Conservation (phyloP, 2,113 vertebrate species). For the Dermatemys mawii region DNA sequence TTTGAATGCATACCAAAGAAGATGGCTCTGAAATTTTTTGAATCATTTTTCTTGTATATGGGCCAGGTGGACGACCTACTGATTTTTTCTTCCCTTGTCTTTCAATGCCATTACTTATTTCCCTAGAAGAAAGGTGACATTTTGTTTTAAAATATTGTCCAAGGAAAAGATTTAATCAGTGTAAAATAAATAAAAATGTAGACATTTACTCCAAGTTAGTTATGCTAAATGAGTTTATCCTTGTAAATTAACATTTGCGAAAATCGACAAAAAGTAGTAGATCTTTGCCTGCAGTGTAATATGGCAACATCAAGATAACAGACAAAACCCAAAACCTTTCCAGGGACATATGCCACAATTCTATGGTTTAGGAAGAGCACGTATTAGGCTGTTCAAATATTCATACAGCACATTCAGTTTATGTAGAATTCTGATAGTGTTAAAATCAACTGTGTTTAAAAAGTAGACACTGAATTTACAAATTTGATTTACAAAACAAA, state of each 20-base stretch:
- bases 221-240: background rate
- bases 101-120: slow-evolving; percentile 89
- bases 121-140: slow-evolving; percentile 75
- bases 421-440: background rate
- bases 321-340: background rate
- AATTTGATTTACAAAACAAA: background rate
- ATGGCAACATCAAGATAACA: background rate
- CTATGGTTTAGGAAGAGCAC: background rate
- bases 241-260: background rate
- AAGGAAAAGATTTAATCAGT: background rate
- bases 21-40: slow-evolving; percentile 80
- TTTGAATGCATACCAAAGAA: slow-evolving; percentile 77
- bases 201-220: background rate
- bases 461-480: background rate
- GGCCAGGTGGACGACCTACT: slow-evolving; percentile 86
- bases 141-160: slow-evolving; percentile 40
- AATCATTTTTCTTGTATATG: slow-evolving; percentile 86
- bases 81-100: slow-evolving; percentile 94
- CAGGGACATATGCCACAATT: background rate
- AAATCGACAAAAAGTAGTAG: accelerated
- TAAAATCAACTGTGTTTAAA: background rate
- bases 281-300: background rate
- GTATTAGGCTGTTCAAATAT: background rate
- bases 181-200: background rate
- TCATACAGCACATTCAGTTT: background rate